phyloP scores from a whole-genome alignment of 2,113 vertebrate genomes.

The Barbus barbus region DNA sequence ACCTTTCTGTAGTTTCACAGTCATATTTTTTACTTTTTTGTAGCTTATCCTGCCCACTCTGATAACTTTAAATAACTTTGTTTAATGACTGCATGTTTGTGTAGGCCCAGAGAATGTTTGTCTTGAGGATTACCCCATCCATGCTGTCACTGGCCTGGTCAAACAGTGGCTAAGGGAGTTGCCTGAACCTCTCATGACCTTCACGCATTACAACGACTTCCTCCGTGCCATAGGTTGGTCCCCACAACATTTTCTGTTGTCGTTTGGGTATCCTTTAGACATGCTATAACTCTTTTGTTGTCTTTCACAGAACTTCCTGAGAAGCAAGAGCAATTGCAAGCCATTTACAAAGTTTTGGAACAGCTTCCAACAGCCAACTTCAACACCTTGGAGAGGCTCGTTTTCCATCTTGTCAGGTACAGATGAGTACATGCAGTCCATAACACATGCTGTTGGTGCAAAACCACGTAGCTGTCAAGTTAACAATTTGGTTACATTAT shows the following conservation, averaged over 20 bases:
- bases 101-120: slow-evolving; percentile 82
- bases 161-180: slow-evolving; percentile 96
- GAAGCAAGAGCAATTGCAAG: slow-evolving; percentile 88
- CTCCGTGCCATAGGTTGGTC: slow-evolving; percentile 86
- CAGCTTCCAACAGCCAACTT: slow-evolving; percentile 88
- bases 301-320: slow-evolving; percentile 84
- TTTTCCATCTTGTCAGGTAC: slow-evolving; percentile 96
- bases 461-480: neutral
- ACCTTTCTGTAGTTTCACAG: neutral
- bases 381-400: slow-evolving; percentile 87
- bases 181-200: slow-evolving; percentile 95
- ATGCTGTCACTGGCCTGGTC: slow-evolving; percentile 91
- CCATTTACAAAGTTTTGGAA: slow-evolving; percentile 87
- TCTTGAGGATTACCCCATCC: slow-evolving; percentile 93
- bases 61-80: neutral
- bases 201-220: slow-evolving; percentile 89
- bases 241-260: neutral
- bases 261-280: neutral
- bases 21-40: too few species aligned
- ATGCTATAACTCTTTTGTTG: neutral
- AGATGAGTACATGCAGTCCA: neutral
- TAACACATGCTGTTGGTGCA: neutral
- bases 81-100: slow-evolving; percentile 16
- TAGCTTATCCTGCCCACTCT: neutral
- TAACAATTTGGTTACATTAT: slow-evolving; percentile 14